Evolutionary conservation across 2,797 vertebrate species (phyloP).

Genomic region (Lagodon rhomboides): DNA sequence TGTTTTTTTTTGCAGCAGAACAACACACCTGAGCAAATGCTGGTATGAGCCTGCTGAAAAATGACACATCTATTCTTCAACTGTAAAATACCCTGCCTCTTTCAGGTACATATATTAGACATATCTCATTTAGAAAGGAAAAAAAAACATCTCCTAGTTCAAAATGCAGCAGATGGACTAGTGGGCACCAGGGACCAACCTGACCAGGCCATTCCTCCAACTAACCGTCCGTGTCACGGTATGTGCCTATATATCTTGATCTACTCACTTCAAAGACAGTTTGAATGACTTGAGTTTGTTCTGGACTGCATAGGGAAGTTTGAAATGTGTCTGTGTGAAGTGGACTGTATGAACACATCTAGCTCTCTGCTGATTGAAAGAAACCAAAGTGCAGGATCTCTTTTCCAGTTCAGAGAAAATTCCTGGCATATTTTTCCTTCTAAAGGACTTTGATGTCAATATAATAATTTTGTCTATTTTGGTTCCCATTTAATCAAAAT

Average conservation of each 20-base stretch:
- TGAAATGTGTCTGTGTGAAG: constrained; percentile 34
- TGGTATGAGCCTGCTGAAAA: neutral
- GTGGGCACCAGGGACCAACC: neutral
- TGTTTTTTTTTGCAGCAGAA: neutral
- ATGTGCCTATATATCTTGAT: constrained; percentile 20
- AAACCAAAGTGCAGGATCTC: constrained; percentile 8
- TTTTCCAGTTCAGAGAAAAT: constrained; percentile 63
- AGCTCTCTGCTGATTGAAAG: constrained; percentile 16
- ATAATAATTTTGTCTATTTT: constrained; percentile 59
- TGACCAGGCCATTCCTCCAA: constrained; percentile 11
- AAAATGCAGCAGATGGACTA: neutral
- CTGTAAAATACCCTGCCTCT: neutral
- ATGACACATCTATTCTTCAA: neutral
- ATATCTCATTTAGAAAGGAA: too few relatives aligned
- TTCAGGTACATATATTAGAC: neutral
- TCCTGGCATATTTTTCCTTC: constrained; percentile 67
- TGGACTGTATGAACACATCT: constrained; percentile 16
- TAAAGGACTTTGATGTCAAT: constrained; percentile 65
- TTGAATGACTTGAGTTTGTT: neutral
- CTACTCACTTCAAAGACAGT: constrained; percentile 1
- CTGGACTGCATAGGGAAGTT: constrained; percentile 31
- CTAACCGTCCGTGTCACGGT: neutral
- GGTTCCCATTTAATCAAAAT: constrained; percentile 62
- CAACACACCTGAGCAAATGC: neutral
- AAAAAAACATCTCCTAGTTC: neutral